A percentile compares a stretch with the other conserved stretches of the same genome.
phyloP scores from a whole-genome alignment of 2,888 invertebrate genomes.

The Coecobrya sp. region DNA sequence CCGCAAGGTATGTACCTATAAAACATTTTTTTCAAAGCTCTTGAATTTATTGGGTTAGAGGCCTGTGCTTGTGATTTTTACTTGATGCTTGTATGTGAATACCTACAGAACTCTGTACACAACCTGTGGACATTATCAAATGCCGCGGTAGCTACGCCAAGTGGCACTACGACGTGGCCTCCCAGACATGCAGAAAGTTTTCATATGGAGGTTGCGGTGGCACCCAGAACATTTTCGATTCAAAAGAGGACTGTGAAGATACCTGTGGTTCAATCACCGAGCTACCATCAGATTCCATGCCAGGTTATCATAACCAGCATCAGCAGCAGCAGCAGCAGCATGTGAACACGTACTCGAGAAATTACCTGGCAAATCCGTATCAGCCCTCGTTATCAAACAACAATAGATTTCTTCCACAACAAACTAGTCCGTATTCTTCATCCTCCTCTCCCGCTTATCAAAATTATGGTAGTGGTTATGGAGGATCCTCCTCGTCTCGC shows the following conservation, averaged over 20 bases:
- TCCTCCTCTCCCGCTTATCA: constrained; percentile 62
- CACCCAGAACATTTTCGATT: constrained; percentile 95
- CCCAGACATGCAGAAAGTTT: constrained; percentile 93
- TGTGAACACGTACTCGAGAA: constrained; percentile 36
- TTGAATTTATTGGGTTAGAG: no score
- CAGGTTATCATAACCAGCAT: constrained; percentile 34
- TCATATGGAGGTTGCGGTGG: constrained; percentile 95
- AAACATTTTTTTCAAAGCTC: background rate
- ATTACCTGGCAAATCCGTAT: constrained; percentile 5
- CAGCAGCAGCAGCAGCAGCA: background rate
- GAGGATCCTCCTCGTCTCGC: constrained; percentile 10
- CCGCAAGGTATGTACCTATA: constrained; percentile 66
- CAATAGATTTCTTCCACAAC: constrained; percentile 40
- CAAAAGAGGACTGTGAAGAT: constrained; percentile 91
- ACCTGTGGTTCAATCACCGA: constrained; percentile 90
- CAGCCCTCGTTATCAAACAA: background rate
- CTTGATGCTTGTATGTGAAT: background rate
- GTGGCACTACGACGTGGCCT: constrained; percentile 94
- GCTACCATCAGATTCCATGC: constrained; percentile 73
- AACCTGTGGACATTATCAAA: constrained; percentile 93
- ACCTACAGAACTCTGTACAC: constrained; percentile 93
- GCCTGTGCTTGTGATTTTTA: constrained; percentile 87
- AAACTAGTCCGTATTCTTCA: constrained; percentile 66
- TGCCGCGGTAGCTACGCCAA: constrained; percentile 96
- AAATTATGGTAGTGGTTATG: constrained; percentile 57